Conservation (phyloP, 2,888 invertebrate species). For the Loripinus fragilis region DNA sequence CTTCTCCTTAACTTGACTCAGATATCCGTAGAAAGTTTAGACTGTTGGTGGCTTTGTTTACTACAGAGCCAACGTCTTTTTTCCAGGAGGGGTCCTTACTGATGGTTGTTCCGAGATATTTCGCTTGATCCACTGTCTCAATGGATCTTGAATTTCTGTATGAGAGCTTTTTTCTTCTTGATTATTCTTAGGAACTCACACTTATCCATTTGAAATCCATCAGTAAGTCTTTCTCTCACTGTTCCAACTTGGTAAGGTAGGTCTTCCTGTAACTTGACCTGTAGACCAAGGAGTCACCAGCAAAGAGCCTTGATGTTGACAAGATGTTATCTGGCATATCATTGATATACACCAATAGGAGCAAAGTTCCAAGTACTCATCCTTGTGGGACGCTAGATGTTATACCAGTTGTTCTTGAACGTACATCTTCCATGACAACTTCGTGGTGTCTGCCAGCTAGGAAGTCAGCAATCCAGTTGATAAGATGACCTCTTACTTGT, state of each 20-base stretch:
- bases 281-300: background rate
- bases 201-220: background rate
- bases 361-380: background rate
- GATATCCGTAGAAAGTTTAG: no score
- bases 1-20: no score
- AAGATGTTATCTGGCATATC: background rate
- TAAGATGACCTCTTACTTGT: background rate
- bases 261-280: background rate
- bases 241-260: background rate
- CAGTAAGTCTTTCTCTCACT: background rate
- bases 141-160: background rate
- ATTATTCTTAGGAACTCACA: background rate
- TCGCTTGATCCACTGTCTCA: background rate
- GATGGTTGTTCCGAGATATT: background rate
- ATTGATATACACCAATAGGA: background rate
- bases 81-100: background rate
- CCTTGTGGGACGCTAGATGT: background rate
- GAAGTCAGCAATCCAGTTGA: slow-evolving; percentile 5
- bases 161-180: background rate
- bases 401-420: background rate
- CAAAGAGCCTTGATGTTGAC: background rate
- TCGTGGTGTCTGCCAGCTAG: background rate
- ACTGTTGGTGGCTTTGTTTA: no score
- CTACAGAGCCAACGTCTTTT: background rate
- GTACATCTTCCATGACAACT: background rate